Base-by-base conservation (phyloP, 2,797 vertebrate species). In the Neosalanx taihuensis region DNA sequence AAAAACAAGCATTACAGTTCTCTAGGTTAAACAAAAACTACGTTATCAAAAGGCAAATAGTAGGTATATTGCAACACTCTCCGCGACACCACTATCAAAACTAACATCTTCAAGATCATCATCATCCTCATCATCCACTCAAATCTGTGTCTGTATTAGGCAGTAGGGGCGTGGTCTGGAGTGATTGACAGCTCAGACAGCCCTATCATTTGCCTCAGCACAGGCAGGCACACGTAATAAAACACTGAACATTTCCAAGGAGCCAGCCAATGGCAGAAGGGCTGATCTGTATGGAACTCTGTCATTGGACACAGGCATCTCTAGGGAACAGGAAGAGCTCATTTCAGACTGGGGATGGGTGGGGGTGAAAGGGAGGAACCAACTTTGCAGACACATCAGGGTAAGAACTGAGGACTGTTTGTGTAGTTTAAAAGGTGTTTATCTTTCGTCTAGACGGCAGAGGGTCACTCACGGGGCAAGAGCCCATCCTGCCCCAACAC, bases 21-120 rank as follows among this genome's bases (percentile, higher is more conserved):
- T 77, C 87, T 89, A 90, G 80, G 71, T 85, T 89, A 88, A 90
- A 90, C 88, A 84, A 87, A 62, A 75, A 90, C 89, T 90, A 89
- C 86, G 85, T 83, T 83, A 91, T 90, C 84, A 90, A 91, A 93
- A 93, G 92, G 92, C 90, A 93, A 93, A 92, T 83, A 86, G 86
- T 84, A 90, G 89, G 89, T 91, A 90, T 93, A 93, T 93, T 92
- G 92, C 92, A 93, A 91, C 91, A 76, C 84, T 91, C 89, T 91
- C 89, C 82, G 81, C 76, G 76, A 84, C 83, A 89, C 84, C 85
- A 85, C 86, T 83, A 86, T 77, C 78, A 82, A 84, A 46, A 35
- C 67, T 53, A 70, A 72, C 60, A 53, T 69, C 67, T 41, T 61
- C 23, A 62, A 31, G 67, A 64, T 64, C 72, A 77, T 73, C 37